Evolutionary conservation across 2,888 invertebrate species (phyloP).

Genomic region (Sphecodes monilicornis): DNA sequence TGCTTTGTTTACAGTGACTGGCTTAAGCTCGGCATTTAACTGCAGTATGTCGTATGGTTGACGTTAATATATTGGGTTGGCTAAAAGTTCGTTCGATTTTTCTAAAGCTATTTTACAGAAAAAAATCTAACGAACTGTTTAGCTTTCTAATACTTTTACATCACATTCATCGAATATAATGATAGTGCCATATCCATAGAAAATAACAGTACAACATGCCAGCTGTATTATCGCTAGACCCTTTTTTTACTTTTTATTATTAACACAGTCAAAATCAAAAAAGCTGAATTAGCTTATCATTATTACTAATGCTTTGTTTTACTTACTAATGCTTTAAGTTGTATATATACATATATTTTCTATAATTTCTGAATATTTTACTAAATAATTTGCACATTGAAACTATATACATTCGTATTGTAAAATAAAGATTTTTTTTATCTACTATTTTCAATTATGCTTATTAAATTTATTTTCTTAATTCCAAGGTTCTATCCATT

Average conservation of each 20-base stretch:
- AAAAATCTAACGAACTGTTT: not conserved
- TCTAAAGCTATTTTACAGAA: not conserved
- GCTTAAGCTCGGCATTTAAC: constrained; percentile 83
- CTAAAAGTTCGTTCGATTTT: not conserved
- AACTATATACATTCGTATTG: constrained; percentile 2
- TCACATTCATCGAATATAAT: constrained; percentile 7
- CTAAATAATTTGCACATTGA: constrained; percentile 35
- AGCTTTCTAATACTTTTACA: not conserved
- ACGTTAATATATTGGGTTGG: constrained; percentile 26
- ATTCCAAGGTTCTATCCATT: constrained; percentile 45
- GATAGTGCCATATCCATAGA: not conserved
- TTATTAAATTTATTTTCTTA: not conserved
- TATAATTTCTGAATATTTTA: not conserved
- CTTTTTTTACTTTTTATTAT: constrained; percentile 9
- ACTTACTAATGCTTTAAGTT: constrained; percentile 37
- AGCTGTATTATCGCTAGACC: not conserved
- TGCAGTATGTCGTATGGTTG: constrained; percentile 82
- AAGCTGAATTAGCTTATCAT: constrained; percentile 16
- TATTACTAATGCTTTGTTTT: constrained; percentile 32
- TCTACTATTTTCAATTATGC: not conserved
- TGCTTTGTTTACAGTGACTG: constrained; percentile 82
- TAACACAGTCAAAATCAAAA: not conserved
- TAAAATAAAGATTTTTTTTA: constrained; percentile 34
- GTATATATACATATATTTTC: not conserved
- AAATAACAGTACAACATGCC: constrained; percentile 21